Conservation (phyloP, 35 echinoderm and acorn worm genomes). For the Lytechinus variegatus region DNA sequence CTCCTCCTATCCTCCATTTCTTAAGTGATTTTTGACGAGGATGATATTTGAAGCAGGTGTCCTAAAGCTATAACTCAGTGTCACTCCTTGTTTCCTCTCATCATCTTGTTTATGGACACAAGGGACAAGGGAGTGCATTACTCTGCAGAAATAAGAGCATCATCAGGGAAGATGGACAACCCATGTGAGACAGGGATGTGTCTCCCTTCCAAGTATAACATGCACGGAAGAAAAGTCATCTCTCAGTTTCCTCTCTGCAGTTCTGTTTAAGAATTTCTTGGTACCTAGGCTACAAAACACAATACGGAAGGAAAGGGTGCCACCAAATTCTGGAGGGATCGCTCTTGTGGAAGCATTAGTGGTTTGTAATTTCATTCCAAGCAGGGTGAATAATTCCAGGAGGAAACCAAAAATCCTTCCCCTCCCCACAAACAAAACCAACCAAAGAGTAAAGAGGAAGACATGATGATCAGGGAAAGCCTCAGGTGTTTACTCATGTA, state of each 20-base stretch:
- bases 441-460: background rate
- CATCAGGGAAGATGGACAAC: background rate
- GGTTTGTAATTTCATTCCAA: background rate
- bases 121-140: background rate
- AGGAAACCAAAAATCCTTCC: background rate
- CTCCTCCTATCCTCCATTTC: constrained; percentile 8
- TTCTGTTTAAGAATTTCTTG: background rate
- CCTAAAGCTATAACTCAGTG: constrained; percentile 18
- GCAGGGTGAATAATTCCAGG: background rate
- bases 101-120: constrained; percentile 17
- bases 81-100: constrained; percentile 21
- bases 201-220: background rate
- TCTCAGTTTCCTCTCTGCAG: background rate
- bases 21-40: constrained; percentile 15
- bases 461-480: background rate
- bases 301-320: background rate
- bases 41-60: constrained; percentile 28
- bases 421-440: background rate
- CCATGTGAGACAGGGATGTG: background rate
- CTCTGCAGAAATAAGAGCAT: constrained; percentile 35
- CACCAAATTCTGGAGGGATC: background rate
- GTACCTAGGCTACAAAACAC: background rate
- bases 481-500: background rate
- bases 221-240: background rate
- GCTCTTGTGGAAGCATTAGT: background rate